Evolutionary conservation across 2,888 invertebrate genomes (phyloP).

Genomic region (Cosmorhoe ocellata): DNA sequence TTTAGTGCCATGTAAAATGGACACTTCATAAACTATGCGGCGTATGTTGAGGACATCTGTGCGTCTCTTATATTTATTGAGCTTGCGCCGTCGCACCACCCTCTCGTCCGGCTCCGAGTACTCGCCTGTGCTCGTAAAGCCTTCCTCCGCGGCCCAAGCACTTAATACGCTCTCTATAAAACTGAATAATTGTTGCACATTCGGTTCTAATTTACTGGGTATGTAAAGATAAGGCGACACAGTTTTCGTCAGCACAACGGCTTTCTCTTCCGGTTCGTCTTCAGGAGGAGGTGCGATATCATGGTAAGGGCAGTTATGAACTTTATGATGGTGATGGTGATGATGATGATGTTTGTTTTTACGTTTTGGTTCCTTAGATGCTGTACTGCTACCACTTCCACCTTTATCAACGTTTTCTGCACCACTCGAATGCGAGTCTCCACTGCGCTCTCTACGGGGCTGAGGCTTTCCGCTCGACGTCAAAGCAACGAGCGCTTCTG

Average conservation of each 20-base stretch:
- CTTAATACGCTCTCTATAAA: slow-evolving; percentile 91
- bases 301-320: slow-evolving; percentile 74
- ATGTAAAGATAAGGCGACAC: slow-evolving; percentile 79
- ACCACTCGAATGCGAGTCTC: slow-evolving; percentile 76
- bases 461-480: slow-evolving; percentile 64
- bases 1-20: slow-evolving; percentile 85
- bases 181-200: slow-evolving; percentile 91
- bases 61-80: slow-evolving; percentile 84
- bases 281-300: slow-evolving; percentile 64
- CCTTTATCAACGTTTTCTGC: slow-evolving; percentile 71
- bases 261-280: slow-evolving; percentile 65
- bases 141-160: slow-evolving; percentile 89
- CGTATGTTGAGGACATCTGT: slow-evolving; percentile 86
- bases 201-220: slow-evolving; percentile 85
- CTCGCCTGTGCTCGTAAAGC: slow-evolving; percentile 87
- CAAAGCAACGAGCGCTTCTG: slow-evolving; percentile 66
- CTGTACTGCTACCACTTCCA: slow-evolving; percentile 55
- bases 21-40: slow-evolving; percentile 86
- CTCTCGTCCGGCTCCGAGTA: slow-evolving; percentile 89
- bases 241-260: slow-evolving; percentile 67
- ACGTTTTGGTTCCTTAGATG: slow-evolving; percentile 57
- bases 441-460: slow-evolving; percentile 68
- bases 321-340: slow-evolving; percentile 72
- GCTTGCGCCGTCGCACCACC: slow-evolving; percentile 82
- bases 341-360: slow-evolving; percentile 68